These are phyloP conservation scores for Vannuccia rotundouncinata DNA, from an alignment of 2,888 invertebrate species.

Conservation along the genomic window DNA sequence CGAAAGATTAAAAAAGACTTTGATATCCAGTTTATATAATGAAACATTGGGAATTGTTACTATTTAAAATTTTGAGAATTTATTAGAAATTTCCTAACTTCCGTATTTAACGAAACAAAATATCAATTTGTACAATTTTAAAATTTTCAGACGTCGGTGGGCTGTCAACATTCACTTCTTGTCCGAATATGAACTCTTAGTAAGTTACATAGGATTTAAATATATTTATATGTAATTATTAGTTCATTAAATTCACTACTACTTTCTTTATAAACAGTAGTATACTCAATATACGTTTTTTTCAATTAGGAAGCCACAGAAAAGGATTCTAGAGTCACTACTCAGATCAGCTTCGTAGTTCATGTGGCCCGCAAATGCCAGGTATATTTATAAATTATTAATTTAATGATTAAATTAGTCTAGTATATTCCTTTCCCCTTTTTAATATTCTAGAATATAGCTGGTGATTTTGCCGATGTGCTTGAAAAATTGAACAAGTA, in stretches of 20 bases:
- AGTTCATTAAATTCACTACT: too few relatives aligned
- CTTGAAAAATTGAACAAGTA: conserved; percentile 57
- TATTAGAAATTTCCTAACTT: too few relatives aligned
- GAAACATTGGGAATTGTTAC: too few relatives aligned
- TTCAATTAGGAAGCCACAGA: neutral
- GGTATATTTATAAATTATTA: neutral
- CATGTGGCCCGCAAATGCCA: conserved; percentile 12
- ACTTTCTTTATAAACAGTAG: too few relatives aligned
- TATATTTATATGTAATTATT: too few relatives aligned
- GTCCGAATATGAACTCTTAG: neutral
- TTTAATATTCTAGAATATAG: conserved; percentile 33
- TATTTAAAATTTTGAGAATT: too few relatives aligned
- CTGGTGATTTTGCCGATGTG: conserved; percentile 50
- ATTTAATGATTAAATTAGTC: neutral
- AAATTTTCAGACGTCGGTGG: neutral
- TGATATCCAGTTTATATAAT: too few relatives aligned
- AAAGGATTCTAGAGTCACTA: neutral
- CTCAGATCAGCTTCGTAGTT: neutral
- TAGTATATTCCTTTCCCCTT: neutral
- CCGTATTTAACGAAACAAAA: too few relatives aligned
- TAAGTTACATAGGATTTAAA: too few relatives aligned
- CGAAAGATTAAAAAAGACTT: too few relatives aligned
- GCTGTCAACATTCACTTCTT: neutral
- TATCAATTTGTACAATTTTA: too few relatives aligned
- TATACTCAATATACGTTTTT: too few relatives aligned